Evolutionary conservation across 2,888 invertebrate species (phyloP).

Genomic region (Philereme transversata): DNA sequence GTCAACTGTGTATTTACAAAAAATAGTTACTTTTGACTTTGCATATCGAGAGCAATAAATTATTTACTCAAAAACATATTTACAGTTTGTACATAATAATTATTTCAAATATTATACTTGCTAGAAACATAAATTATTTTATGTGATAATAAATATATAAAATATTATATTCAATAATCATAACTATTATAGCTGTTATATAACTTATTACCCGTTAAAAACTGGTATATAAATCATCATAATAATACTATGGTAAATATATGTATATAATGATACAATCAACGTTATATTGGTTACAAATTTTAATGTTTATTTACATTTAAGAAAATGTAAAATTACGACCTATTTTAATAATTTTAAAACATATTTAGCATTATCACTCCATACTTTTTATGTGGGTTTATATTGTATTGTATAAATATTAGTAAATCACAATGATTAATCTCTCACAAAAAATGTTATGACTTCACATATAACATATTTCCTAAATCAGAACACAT

Average conservation of each 20-base stretch:
- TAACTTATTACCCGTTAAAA: neutral
- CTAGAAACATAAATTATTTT: neutral
- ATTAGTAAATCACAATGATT: too few species aligned
- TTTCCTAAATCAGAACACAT: too few species aligned
- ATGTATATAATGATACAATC: neutral
- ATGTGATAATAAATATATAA: constrained; percentile 1
- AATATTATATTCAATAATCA: neutral
- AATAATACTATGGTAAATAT: neutral
- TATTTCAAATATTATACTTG: constrained; percentile 15
- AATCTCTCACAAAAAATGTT: too few species aligned
- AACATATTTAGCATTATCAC: too few species aligned
- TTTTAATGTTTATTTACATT: too few species aligned
- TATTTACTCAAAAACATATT: constrained; percentile 40
- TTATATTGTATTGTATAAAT: too few species aligned
- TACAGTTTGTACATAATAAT: constrained; percentile 31
- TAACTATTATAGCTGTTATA: neutral
- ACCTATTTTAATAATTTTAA: too few species aligned
- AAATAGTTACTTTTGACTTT: constrained; percentile 36
- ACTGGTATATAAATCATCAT: neutral
- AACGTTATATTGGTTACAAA: too few species aligned
- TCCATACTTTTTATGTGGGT: too few species aligned
- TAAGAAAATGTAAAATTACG: too few species aligned
- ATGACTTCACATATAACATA: too few species aligned
- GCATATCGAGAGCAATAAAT: constrained; percentile 56
- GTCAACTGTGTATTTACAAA: constrained; percentile 34